These are phyloP conservation scores for Chlorops oryzae DNA, from an alignment of 1,140 invertebrate species.

Conservation along the genomic window DNA sequence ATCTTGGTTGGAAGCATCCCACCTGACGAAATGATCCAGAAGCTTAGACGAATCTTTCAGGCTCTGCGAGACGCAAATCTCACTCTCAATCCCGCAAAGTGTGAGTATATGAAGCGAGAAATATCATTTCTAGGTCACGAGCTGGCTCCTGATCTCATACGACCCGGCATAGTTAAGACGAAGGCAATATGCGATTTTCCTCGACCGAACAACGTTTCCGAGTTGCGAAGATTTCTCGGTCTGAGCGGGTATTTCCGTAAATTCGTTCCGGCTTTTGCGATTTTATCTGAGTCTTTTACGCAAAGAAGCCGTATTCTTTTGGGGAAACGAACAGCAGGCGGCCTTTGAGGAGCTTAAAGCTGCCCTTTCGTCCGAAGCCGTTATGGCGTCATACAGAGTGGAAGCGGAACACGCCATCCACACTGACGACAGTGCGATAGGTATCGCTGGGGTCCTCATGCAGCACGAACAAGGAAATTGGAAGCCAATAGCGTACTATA, in stretches of 20 bases:
- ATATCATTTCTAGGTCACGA: too few species aligned
- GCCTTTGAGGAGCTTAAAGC: conserved; percentile 1
- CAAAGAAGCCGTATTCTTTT: conserved; percentile 11
- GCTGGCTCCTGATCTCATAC: too few species aligned
- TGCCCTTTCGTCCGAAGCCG: background rate
- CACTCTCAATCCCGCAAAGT: too few species aligned
- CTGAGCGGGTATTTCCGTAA: conserved; percentile 24
- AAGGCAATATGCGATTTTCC: conserved; percentile 27
- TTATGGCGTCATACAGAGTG: background rate
- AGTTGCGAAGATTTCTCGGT: conserved; percentile 31
- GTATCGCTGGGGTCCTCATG: conserved; percentile 25
- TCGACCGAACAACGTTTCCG: conserved; percentile 24
- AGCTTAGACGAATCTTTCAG: too few species aligned
- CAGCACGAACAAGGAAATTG: conserved; percentile 28
- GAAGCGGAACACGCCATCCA: conserved; percentile 13
- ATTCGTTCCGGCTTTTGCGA: conserved; percentile 19
- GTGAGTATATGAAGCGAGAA: too few species aligned
- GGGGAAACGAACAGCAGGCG: conserved; percentile 15
- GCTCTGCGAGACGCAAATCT: too few species aligned
- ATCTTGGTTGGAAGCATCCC: too few species aligned
- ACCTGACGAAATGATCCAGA: too few species aligned
- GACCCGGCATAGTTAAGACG: too few species aligned
- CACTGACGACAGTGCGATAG: conserved; percentile 29
- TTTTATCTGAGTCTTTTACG: conserved; percentile 15
- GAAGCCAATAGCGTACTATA: too few species aligned